Evolutionary conservation across 2,888 invertebrate species (phyloP).

Genomic region (Fissipunctia ypsillon): DNA sequence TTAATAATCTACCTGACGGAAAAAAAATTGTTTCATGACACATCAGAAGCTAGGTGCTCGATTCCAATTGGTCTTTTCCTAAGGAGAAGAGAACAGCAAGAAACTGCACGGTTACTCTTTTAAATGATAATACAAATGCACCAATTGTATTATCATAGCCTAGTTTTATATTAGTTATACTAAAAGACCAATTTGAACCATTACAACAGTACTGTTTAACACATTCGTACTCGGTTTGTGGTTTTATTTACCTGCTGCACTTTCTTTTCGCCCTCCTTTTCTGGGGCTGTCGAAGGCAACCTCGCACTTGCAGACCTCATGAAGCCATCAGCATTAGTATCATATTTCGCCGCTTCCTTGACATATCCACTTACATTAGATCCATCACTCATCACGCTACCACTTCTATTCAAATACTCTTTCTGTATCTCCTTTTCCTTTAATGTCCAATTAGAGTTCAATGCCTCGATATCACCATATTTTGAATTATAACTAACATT

Average conservation of each 20-base stretch:
- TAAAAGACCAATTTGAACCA: neutral
- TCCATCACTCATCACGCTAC: slow-evolving; percentile 88
- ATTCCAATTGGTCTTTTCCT: no score
- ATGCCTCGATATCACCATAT: slow-evolving; percentile 81
- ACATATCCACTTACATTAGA: slow-evolving; percentile 85
- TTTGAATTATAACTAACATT: slow-evolving; percentile 83
- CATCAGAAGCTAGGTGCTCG: no score
- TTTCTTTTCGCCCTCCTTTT: slow-evolving; percentile 94
- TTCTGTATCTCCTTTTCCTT: slow-evolving; percentile 87
- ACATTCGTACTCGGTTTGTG: neutral
- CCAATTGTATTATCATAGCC: neutral
- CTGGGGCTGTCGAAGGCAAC: slow-evolving; percentile 89
- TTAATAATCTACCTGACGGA: no score
- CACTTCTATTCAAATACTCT: slow-evolving; percentile 85
- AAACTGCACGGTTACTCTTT: no score
- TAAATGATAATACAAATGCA: no score
- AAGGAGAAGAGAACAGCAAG: no score
- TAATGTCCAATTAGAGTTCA: slow-evolving; percentile 89
- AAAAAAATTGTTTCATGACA: no score
- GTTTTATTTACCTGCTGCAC: slow-evolving; percentile 90
- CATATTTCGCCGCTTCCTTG: slow-evolving; percentile 80
- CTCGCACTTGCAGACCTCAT: slow-evolving; percentile 96
- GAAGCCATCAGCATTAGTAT: slow-evolving; percentile 91
- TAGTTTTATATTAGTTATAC: neutral
- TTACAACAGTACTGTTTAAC: neutral